Conservation (phyloP, 2,888 invertebrate genomes). For the Leptopilina syphax region DNA sequence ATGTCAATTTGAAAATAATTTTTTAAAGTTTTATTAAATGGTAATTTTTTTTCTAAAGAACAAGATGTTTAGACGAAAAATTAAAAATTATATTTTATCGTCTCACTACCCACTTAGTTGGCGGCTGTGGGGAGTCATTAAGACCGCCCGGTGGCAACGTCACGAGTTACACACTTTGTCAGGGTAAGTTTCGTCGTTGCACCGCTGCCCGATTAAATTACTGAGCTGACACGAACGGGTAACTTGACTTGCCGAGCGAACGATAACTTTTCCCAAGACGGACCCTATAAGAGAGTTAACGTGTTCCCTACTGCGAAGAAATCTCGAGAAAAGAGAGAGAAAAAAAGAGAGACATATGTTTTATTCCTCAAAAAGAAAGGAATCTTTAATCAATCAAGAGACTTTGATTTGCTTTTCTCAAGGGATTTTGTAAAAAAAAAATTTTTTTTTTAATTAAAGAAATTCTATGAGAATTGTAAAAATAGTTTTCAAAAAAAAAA, state of each 20-base stretch:
- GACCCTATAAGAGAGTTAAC: neutral
- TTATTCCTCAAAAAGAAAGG: neutral
- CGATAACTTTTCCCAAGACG: slow-evolving; percentile 25
- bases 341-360: neutral
- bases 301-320: neutral
- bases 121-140: slow-evolving; percentile 26
- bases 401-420: neutral
- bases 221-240: slow-evolving; percentile 49
- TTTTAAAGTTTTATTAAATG: no score
- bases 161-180: slow-evolving; percentile 65
- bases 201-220: slow-evolving; percentile 66
- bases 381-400: neutral
- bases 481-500: no score
- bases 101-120: neutral
- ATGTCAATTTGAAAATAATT: no score
- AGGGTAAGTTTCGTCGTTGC: slow-evolving; percentile 63
- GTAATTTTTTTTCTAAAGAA: neutral
- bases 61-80: neutral
- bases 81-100: slow-evolving; percentile 7
- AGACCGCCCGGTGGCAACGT: slow-evolving; percentile 42
- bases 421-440: neutral
- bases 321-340: neutral
- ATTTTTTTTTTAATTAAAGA: neutral
- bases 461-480: no score
- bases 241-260: slow-evolving; percentile 46